These are phyloP conservation scores for Bombus ignitus DNA, from an alignment of 1,140 invertebrate genomes.

Conservation along the genomic window DNA sequence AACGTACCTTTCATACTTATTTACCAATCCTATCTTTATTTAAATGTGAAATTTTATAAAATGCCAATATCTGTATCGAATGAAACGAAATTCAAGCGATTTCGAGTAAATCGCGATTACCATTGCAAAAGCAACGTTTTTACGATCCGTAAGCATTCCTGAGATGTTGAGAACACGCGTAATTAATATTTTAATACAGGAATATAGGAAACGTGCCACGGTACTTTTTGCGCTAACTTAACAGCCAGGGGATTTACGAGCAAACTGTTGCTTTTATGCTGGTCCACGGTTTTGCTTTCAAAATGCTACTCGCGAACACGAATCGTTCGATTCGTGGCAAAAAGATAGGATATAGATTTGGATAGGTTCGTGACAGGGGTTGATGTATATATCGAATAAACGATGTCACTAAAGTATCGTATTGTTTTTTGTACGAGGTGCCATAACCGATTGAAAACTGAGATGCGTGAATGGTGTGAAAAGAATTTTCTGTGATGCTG, in stretches of 20 bases:
- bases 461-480: background rate
- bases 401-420: background rate
- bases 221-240: constrained; percentile 17
- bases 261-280: constrained; percentile 49
- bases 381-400: constrained; percentile 1
- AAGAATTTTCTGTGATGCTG: background rate
- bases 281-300: background rate
- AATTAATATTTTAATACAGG: constrained; percentile 35
- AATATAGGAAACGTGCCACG: background rate
- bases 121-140: no score
- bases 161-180: background rate
- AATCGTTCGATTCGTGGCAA: background rate
- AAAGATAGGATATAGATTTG: background rate
- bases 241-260: constrained; percentile 41
- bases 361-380: background rate
- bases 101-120: background rate
- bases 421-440: background rate
- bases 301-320: background rate
- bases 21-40: no score
- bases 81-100: background rate
- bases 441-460: background rate
- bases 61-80: background rate
- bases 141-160: no score
- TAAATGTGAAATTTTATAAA: no score
- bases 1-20: background rate